A percentile compares a stretch with the other conserved stretches of the same genome.
These are phyloP conservation scores for Agonopterix alstromeriana DNA, from an alignment of 2,888 invertebrate species.

Conservation along the genomic window DNA sequence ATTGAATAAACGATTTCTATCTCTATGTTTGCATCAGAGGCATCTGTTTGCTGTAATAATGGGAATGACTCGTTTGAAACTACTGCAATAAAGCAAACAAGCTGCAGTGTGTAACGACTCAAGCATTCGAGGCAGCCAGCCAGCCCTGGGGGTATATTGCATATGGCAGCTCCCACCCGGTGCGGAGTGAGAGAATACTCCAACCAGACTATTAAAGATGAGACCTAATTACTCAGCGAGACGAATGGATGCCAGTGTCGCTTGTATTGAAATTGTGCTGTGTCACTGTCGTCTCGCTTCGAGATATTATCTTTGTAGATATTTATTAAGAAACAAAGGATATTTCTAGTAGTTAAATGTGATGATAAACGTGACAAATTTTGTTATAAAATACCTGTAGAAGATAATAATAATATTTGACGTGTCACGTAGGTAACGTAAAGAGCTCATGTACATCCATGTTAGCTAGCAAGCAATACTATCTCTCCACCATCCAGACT, in stretches of 20 bases:
- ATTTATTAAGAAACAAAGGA: no score
- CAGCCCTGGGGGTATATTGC: neutral
- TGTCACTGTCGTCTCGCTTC: no score
- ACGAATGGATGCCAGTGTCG: constrained; percentile 1
- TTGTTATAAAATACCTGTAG: no score
- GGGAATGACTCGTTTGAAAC: constrained; percentile 9
- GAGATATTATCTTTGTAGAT: no score
- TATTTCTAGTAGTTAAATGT: no score
- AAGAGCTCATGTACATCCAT: constrained; percentile 11
- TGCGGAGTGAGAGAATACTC: constrained; percentile 2
- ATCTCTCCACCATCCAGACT: constrained; percentile 9
- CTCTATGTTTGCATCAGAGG: neutral
- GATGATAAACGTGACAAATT: no score
- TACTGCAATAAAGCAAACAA: constrained; percentile 12
- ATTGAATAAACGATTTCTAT: neutral
- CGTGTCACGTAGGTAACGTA: no score
- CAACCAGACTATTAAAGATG: constrained; percentile 13
- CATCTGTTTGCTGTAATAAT: constrained; percentile 7
- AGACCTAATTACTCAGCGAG: constrained; percentile 13
- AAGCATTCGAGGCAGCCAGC: neutral
- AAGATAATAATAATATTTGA: no score
- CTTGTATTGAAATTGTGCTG: neutral
- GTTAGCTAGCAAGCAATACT: constrained; percentile 11
- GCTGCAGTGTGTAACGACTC: constrained; percentile 6
- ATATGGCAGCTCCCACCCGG: no score